Conservation (phyloP, 2,797 vertebrate species). For the Enteromius afrohamiltoni region DNA sequence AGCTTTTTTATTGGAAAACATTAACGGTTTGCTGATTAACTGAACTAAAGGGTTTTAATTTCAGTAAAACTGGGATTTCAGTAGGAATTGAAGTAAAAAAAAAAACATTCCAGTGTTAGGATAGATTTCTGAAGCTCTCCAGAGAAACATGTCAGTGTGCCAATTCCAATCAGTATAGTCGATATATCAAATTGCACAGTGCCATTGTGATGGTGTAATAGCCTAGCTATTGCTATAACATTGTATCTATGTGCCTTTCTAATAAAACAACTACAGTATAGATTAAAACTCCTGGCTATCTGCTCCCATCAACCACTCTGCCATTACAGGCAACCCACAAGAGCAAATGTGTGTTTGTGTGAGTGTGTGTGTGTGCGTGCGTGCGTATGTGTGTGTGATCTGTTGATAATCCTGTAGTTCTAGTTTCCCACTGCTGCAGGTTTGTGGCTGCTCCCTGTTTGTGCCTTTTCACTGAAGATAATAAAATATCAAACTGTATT, state of each 20-base stretch:
- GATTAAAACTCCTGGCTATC: conserved; percentile 14
- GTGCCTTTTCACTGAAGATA: conserved; percentile 44
- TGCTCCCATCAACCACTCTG: conserved; percentile 18
- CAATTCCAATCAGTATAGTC: conserved; percentile 24
- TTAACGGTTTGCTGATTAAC: conserved; percentile 36
- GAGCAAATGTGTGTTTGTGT: conserved; percentile 1
- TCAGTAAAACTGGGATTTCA: background rate
- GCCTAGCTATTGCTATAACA: conserved; percentile 25
- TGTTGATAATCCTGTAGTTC: conserved; percentile 14
- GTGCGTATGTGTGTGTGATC: background rate
- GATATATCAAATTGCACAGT: conserved; percentile 24
- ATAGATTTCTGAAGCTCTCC: conserved; percentile 19
- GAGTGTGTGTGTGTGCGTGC: background rate
- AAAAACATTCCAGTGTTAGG: conserved; percentile 25
- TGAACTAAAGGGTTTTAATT: conserved; percentile 28
- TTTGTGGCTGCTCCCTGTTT: conserved; percentile 60
- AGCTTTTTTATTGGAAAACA: conserved; percentile 43
- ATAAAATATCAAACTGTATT: conserved; percentile 60
- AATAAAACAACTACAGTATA: conserved; percentile 39
- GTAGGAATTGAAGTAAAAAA: background rate
- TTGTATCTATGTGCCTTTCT: conserved; percentile 43
- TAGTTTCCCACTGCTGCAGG: conserved; percentile 45
- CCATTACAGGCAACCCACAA: conserved; percentile 17
- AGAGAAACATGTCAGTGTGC: conserved; percentile 20
- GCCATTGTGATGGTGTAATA: conserved; percentile 39